Percentiles rank a stretch among this genome's conserved stretches.
Conservation (phyloP, 2,797 vertebrate genomes). For the Hozukius guyotensis region DNA sequence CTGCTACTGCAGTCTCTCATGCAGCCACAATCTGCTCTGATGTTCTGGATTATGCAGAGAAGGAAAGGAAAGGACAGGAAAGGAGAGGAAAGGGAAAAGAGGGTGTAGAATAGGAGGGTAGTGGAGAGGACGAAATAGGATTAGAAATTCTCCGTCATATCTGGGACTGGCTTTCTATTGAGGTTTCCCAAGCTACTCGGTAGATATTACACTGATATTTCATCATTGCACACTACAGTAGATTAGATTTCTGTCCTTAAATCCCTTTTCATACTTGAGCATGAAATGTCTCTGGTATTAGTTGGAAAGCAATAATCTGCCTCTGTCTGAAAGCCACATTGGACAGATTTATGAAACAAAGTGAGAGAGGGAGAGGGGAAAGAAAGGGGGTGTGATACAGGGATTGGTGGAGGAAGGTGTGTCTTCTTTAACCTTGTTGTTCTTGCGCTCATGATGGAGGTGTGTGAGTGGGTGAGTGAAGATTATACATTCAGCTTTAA, state of each 20-base stretch:
- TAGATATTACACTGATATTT: slow-evolving; percentile 77
- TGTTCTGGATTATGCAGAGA: slow-evolving; percentile 24
- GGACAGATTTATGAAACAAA: slow-evolving; percentile 51
- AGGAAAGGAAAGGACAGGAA: not conserved
- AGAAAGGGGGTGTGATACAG: not conserved
- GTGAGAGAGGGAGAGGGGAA: not conserved
- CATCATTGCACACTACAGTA: slow-evolving; percentile 62
- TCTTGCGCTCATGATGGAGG: not conserved
- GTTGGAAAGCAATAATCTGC: slow-evolving; percentile 71
- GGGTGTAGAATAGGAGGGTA: not conserved
- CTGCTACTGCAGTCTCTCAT: slow-evolving; percentile 44
- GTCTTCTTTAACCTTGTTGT: slow-evolving; percentile 17
- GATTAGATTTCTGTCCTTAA: slow-evolving; percentile 75
- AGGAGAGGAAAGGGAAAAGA: not conserved
- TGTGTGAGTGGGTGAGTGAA: not conserved
- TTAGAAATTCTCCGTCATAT: slow-evolving; percentile 63
- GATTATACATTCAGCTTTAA: not conserved
- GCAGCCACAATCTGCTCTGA: slow-evolving; percentile 42
- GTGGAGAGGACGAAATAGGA: slow-evolving; percentile 36
- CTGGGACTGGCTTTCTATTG: slow-evolving; percentile 41
- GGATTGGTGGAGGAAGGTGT: not conserved
- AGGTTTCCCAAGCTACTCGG: slow-evolving; percentile 52
- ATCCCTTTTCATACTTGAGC: slow-evolving; percentile 70
- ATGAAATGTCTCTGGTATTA: slow-evolving; percentile 67
- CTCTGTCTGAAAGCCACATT: slow-evolving; percentile 44